phyloP scores from a whole-genome alignment of 1,140 invertebrate genomes.

The Matsumurasca onukii region DNA sequence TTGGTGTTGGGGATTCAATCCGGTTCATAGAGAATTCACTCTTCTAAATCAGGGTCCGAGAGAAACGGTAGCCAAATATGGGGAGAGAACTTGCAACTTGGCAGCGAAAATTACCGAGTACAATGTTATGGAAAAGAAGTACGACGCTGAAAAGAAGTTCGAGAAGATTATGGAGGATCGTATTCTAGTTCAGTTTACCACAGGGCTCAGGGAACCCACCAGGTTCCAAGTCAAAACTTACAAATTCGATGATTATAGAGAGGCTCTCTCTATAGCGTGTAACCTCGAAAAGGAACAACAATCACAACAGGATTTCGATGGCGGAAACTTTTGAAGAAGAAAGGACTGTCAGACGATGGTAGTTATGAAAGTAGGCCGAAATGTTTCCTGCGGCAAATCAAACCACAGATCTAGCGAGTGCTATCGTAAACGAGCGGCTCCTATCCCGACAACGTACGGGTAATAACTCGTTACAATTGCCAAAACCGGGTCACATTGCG shows the following conservation, averaged over 20 bases:
- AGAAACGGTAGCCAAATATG: background rate
- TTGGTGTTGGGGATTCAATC: background rate
- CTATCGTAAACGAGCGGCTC: background rate
- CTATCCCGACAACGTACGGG: background rate
- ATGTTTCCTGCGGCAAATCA: constrained; percentile 4
- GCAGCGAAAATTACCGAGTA: constrained; percentile 7
- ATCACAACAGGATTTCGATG: background rate
- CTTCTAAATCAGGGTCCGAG: background rate
- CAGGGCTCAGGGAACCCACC: background rate
- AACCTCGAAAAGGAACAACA: background rate
- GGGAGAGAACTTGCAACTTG: background rate
- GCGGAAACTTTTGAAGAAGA: background rate
- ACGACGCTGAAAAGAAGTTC: background rate
- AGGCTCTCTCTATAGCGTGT: background rate
- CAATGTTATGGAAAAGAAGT: background rate
- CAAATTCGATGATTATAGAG: background rate
- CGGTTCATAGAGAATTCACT: background rate
- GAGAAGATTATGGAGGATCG: constrained; percentile 4
- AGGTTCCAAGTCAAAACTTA: background rate
- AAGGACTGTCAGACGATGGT: background rate
- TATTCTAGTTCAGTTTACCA: background rate
- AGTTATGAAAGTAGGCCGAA: background rate
- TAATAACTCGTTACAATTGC: background rate
- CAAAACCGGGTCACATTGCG: background rate
- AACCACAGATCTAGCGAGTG: background rate